Conservation (phyloP, 37 sponge, comb jelly and placozoan genomes). For the Beroe ovata region DNA sequence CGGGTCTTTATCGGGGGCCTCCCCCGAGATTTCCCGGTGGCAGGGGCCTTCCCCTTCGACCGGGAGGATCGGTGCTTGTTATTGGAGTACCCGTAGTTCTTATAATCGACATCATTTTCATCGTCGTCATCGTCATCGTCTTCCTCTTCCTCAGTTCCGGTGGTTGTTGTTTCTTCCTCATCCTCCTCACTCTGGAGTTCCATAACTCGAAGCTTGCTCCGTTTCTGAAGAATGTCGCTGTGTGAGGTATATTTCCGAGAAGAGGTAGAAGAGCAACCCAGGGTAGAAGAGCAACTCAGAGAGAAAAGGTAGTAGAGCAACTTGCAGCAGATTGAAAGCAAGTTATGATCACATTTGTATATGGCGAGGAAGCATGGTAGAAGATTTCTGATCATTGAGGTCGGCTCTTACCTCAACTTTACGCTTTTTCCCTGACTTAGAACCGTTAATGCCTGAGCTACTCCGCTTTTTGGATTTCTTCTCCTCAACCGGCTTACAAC, state of each 20-base stretch:
- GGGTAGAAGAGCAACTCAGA: too few relatives aligned
- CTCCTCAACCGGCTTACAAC: slow-evolving; percentile 5
- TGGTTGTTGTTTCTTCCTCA: not conserved
- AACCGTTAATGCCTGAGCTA: not conserved
- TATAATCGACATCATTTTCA: not conserved
- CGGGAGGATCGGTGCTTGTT: not conserved
- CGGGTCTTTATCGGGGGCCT: not conserved
- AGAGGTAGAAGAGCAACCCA: too few relatives aligned
- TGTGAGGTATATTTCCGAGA: too few relatives aligned
- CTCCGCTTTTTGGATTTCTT: slow-evolving; percentile 2
- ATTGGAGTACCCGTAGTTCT: not conserved
- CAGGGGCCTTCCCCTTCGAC: not conserved
- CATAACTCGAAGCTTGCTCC: not conserved
- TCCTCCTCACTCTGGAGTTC: slow-evolving; percentile 26
- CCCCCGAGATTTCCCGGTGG: not conserved
- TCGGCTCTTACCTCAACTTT: slow-evolving; percentile 47
- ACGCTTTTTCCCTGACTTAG: not conserved
- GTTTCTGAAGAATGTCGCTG: slow-evolving; percentile 19
- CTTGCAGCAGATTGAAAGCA: too few relatives aligned
- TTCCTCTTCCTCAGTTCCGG: not conserved
- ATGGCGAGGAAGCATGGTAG: too few relatives aligned
- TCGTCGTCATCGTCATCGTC: not conserved
- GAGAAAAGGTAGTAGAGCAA: too few relatives aligned
- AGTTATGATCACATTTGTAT: too few relatives aligned
- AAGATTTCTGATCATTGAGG: too few relatives aligned